These are phyloP conservation scores for Drosophila nr. perissopoda DNA, from an alignment of 2,888 invertebrate genomes.

Conservation along the genomic window DNA sequence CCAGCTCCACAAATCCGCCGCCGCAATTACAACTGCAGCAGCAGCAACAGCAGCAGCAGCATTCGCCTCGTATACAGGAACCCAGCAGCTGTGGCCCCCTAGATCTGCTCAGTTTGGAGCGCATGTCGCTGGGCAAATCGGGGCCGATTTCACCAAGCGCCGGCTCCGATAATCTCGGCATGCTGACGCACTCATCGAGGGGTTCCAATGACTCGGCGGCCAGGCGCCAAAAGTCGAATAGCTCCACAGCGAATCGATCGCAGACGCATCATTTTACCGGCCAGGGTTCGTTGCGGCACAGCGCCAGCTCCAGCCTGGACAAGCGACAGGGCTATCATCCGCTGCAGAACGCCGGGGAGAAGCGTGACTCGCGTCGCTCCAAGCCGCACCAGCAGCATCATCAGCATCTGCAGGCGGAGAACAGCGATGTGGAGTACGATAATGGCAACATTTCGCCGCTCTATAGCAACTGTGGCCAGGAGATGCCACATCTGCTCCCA, in stretches of 20 bases:
- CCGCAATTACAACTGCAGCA: slow-evolving; percentile 25
- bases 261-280: slow-evolving; percentile 62
- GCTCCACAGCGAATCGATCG: slow-evolving; percentile 69
- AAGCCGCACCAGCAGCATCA: slow-evolving; percentile 69
- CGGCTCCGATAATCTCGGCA: slow-evolving; percentile 80
- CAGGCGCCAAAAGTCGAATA: slow-evolving; percentile 67
- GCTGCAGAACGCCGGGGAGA: slow-evolving; percentile 61
- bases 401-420: slow-evolving; percentile 77
- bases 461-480: slow-evolving; percentile 90
- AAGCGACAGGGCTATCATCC: slow-evolving; percentile 68
- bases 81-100: slow-evolving; percentile 59
- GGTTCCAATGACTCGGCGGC: slow-evolving; percentile 80
- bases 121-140: slow-evolving; percentile 70
- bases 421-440: slow-evolving; percentile 86
- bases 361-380: slow-evolving; percentile 71
- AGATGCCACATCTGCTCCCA: slow-evolving; percentile 91
- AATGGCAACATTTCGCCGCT: slow-evolving; percentile 88
- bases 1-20: slow-evolving; percentile 65
- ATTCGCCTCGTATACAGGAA: slow-evolving; percentile 78
- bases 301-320: slow-evolving; percentile 79
- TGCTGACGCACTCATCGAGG: slow-evolving; percentile 81
- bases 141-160: slow-evolving; percentile 78
- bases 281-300: slow-evolving; percentile 72
- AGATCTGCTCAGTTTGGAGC: slow-evolving; percentile 78
- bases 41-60: slow-evolving; percentile 40